Base-by-base conservation (phyloP, 2,888 invertebrate species). In the Hecatera dysodea region DNA sequence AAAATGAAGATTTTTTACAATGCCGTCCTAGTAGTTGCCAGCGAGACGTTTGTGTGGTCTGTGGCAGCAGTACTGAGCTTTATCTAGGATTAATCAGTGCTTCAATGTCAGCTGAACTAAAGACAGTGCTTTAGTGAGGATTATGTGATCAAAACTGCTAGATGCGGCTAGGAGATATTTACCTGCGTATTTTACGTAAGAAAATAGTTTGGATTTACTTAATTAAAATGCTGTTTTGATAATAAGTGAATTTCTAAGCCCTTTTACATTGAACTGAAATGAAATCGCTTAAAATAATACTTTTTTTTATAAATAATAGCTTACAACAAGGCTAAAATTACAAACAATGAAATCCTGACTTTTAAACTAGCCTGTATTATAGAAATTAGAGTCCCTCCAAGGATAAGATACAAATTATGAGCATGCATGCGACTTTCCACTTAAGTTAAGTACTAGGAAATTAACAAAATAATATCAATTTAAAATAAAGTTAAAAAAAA, bases 71-170 rank as follows among this genome's bases (percentile, higher is more conserved):
- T 22, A 33, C 29, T 15, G 1, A 53, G 65, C 36, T n/a, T 24
- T 55, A 75, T 29, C 44, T 68, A 53, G 57, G 69, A 72, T 72
- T 72, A 72, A 57, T 52, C 69, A 68, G 29, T 5, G 46, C 59
- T 77, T 29, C 24, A 68, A 50, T 72, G 77, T 76, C 57, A 68
- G 29, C 44, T 9, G 17, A 52, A 52, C 44, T 46, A 22, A 56
- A 66, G 50, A 39, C 39, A 19, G n/a, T 44, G 76, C 44, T 72
- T 27, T 33, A 72, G 7, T 11, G 1, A 7, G 69, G 69, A 76
- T 76, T 68, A 77, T 0, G 29, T 33, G 33, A 72, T 68, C 76
- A 24, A 57, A 57, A 24, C 6, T 1, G 5, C 24, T 39, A 8
- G 24, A 24, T 27, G 17, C 7, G 24, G 15, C 9, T 1, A 53